phyloP scores from a whole-genome alignment of 1,140 invertebrate species.

The Aphaenogaster floridana region DNA sequence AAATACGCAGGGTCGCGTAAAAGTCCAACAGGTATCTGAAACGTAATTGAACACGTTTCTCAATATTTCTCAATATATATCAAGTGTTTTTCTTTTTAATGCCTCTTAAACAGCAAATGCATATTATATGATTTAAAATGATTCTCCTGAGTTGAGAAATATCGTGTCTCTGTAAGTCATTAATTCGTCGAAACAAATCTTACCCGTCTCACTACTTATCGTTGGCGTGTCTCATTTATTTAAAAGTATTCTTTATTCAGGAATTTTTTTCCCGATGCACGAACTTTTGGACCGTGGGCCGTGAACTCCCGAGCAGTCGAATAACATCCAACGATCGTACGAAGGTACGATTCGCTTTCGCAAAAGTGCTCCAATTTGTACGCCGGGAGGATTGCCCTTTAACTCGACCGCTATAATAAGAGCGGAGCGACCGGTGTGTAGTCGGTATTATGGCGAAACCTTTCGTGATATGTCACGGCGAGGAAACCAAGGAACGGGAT shows the following conservation, averaged over 20 bases:
- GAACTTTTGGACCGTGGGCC: background rate
- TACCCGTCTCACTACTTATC: background rate
- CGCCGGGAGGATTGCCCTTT: constrained; percentile 73
- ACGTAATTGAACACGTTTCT: constrained; percentile 30
- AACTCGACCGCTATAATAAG: constrained; percentile 78
- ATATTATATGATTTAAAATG: background rate
- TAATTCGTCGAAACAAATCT: background rate
- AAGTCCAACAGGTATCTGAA: background rate
- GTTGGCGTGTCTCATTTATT: background rate
- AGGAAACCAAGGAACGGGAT: constrained; percentile 74
- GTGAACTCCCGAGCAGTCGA: background rate
- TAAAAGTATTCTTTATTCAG: background rate
- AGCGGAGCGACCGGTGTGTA: constrained; percentile 68
- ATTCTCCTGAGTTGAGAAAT: background rate
- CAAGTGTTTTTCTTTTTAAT: background rate
- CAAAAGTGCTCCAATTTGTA: constrained; percentile 72
- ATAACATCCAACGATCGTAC: background rate
- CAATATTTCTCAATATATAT: constrained; percentile 22
- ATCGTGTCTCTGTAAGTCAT: background rate
- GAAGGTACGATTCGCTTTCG: constrained; percentile 56
- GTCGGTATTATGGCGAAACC: constrained; percentile 80
- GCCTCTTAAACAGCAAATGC: background rate
- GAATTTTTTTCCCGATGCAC: background rate
- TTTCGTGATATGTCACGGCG: constrained; percentile 83
- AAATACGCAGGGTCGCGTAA: background rate